Conservation (phyloP, 2,888 invertebrate species). For the Neocrepidodera transversa region DNA sequence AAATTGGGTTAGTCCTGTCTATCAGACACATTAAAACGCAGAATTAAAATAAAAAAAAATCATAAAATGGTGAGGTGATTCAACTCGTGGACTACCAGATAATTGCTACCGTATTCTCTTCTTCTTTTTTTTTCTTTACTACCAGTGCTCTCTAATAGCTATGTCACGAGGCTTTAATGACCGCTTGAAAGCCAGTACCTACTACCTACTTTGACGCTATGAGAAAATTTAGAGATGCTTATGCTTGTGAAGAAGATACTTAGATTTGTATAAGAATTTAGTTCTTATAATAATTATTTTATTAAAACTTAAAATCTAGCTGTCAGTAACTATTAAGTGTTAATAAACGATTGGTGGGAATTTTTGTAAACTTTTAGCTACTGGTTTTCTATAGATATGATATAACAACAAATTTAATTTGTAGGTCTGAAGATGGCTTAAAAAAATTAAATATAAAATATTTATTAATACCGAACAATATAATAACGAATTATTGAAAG, state of each 20-base stretch:
- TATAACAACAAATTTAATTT: too few relatives aligned
- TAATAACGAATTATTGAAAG: too few relatives aligned
- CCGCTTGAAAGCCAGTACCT: conserved; percentile 4
- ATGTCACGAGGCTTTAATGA: conserved; percentile 19
- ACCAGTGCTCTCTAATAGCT: conserved; percentile 17
- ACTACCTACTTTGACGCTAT: conserved; percentile 1
- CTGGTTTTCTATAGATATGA: too few relatives aligned
- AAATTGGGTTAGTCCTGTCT: too few relatives aligned
- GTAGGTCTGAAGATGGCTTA: too few relatives aligned
- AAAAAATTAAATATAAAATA: too few relatives aligned
- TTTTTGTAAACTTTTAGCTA: neutral
- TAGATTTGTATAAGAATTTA: too few relatives aligned
- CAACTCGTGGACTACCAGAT: conserved; percentile 21
- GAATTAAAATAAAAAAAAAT: too few relatives aligned
- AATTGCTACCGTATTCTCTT: conserved; percentile 23
- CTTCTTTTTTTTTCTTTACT: neutral
- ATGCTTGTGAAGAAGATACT: too few relatives aligned
- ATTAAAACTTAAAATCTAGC: neutral
- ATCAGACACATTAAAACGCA: too few relatives aligned
- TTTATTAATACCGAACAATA: too few relatives aligned
- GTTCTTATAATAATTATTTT: too few relatives aligned
- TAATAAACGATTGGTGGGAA: neutral
- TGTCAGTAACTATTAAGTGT: neutral
- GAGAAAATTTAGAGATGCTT: conserved; percentile 3
- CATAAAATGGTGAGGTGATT: conserved; percentile 19